Base-by-base conservation (phyloP, 2,888 invertebrate genomes). In the Tenthredo scrophulariae region DNA sequence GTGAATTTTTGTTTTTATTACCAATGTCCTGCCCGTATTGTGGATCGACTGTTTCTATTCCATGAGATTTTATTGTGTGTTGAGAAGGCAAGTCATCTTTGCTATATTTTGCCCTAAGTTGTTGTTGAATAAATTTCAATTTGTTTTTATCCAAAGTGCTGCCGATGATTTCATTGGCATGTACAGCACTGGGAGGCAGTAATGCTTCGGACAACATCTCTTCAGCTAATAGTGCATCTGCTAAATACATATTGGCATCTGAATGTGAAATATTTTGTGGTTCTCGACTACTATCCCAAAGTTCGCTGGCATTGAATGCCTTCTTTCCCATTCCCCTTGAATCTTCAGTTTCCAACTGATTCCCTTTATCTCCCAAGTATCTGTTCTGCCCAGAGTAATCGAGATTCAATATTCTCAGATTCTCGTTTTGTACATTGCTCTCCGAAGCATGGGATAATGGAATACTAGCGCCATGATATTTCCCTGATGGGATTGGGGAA, bases 61-160 rank as follows among this genome's bases (percentile, higher is more conserved):
- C 58, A 37, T 26, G 87, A 33, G 65, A 79, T 77, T 58, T 83
- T 70, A 72, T 75, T n/a, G 18, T 65, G 75, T 58, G 50, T 80
- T 9, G 74, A 43, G 62, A 40, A 43, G 54, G 58, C 84, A 79
- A 37, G 40, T 89, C 90, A 7, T 89, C 88, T 46, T 88, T 88
- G 46, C 89, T 88, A 84, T 93, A 92, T 75, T 92, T 92, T 37
- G 90, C 88, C 13, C 88, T 88, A 6, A 93, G 89, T 86, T 92
- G 90, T 74, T 92, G 91, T 15, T 91, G 90, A 79, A 92, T 92
- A 75, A 87, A 91, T 33, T 86, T 89, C 54, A 93, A 85, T 82
- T 87, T 89, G 43, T 91, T 86, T 84, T 89, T 86, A 84, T 92
- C 91, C 33, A 93, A 85, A 33, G 91, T 92, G 79, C 93, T 93